These are phyloP conservation scores for Drosophila baimaii DNA, from an alignment of 1,140 invertebrate genomes.

Conservation along the genomic window DNA sequence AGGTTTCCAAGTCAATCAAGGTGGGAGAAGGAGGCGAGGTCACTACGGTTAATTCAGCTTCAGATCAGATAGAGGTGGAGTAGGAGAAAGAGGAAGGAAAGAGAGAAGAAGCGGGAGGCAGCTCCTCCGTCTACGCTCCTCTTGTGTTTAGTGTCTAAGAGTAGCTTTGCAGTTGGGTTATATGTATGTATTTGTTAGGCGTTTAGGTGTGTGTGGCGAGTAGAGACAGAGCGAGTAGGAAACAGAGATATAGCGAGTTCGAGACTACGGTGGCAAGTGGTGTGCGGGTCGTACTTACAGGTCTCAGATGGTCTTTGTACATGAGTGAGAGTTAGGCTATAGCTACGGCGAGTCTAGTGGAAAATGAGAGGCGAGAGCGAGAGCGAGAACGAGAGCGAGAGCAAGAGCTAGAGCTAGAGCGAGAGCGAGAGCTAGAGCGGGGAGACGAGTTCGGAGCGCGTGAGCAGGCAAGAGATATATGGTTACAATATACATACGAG, in stretches of 20 bases:
- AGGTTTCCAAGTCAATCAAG: constrained; percentile 32
- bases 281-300: constrained; percentile 58
- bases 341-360: constrained; percentile 58
- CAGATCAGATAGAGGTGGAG: constrained; percentile 12
- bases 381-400: constrained; percentile 6
- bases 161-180: constrained; percentile 2
- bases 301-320: constrained; percentile 67
- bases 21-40: constrained; percentile 16
- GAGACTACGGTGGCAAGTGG: constrained; percentile 54
- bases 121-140: not conserved
- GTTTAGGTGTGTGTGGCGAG: constrained; percentile 20
- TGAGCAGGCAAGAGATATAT: constrained; percentile 58
- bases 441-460: constrained; percentile 41
- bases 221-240: constrained; percentile 27
- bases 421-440: constrained; percentile 12
- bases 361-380: constrained; percentile 26
- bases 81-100: constrained; percentile 14
- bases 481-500: constrained; percentile 63
- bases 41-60: constrained; percentile 44
- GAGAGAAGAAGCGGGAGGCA: constrained; percentile 2
- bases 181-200: constrained; percentile 8
- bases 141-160: constrained; percentile 12
- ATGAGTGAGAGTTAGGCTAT: constrained; percentile 53
- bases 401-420: not conserved
- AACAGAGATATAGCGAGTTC: constrained; percentile 29